These are phyloP conservation scores for Temnothorax longispinosus DNA, from an alignment of 1,140 invertebrate species.

Conservation along the genomic window DNA sequence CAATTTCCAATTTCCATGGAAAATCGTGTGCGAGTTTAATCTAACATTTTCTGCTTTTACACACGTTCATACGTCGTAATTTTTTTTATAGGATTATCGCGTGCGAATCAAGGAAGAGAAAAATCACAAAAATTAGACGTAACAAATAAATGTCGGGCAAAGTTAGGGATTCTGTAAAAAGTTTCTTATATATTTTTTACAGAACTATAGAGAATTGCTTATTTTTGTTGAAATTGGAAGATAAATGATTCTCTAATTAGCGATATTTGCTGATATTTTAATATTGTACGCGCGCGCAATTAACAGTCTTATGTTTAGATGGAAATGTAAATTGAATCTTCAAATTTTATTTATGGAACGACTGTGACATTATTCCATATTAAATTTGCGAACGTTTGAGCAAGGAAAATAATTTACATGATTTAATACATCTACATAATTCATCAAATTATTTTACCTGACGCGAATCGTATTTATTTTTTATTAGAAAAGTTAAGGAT, in stretches of 20 bases:
- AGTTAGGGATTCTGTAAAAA: neutral
- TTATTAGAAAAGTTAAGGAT: neutral
- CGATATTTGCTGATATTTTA: neutral
- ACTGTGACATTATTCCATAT: neutral
- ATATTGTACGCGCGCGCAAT: neutral
- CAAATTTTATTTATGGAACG: neutral
- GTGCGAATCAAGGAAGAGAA: neutral
- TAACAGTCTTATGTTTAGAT: neutral
- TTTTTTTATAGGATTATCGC: neutral
- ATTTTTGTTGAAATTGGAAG: neutral
- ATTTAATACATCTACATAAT: neutral
- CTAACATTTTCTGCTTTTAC: neutral
- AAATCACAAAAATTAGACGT: neutral
- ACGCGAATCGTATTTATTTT: neutral
- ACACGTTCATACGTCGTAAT: neutral
- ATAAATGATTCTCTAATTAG: neutral
- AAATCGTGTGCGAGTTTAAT: constrained; percentile 31
- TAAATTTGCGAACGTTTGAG: neutral
- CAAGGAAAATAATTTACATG: neutral
- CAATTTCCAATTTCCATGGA: constrained; percentile 38
- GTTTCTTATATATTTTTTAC: neutral
- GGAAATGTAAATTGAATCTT: neutral
- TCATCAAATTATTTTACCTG: neutral
- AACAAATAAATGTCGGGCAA: neutral
- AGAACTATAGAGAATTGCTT: neutral